Percentiles rank a stretch among this genome's conserved stretches.
These are phyloP conservation scores for Drosophila chauvacae DNA, from an alignment of 1,140 invertebrate species.

Conservation along the genomic window DNA sequence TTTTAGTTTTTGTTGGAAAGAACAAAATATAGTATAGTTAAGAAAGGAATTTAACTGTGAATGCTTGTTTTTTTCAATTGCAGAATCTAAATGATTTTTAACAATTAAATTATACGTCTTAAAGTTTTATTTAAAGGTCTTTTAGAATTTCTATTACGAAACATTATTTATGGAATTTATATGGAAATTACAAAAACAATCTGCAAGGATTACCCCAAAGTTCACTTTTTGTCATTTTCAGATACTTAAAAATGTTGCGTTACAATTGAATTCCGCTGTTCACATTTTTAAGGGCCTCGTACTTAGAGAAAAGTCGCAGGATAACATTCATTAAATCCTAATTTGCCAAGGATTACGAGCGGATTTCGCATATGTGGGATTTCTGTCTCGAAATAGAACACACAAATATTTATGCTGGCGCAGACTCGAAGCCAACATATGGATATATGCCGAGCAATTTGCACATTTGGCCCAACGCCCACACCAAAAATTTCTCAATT, in stretches of 20 bases:
- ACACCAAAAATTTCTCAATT: conserved; percentile 60
- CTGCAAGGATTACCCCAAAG: not conserved
- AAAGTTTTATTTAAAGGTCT: too few species aligned
- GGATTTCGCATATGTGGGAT: conserved; percentile 42
- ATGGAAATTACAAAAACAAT: not conserved
- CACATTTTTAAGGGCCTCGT: conserved; percentile 27
- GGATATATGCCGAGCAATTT: conserved; percentile 40
- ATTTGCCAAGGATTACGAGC: conserved; percentile 54
- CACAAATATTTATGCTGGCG: conserved; percentile 5
- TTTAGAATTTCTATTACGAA: not conserved
- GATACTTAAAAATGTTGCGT: conserved; percentile 24
- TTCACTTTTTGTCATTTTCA: not conserved
- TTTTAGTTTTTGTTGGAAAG: not conserved
- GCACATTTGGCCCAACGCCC: conserved; percentile 46
- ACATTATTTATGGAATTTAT: not conserved
- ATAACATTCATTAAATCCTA: conserved; percentile 61
- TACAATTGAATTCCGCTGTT: conserved; percentile 30
- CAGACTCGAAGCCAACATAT: conserved; percentile 4
- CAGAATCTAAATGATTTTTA: not conserved
- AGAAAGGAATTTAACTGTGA: not conserved
- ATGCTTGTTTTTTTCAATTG: not conserved
- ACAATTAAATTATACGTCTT: too few species aligned
- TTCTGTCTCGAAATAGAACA: conserved; percentile 26
- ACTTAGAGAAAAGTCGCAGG: conserved; percentile 32
- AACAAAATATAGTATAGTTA: not conserved